phyloP scores from a whole-genome alignment of 2,888 invertebrate species.

The Ochropleura leucogaster region DNA sequence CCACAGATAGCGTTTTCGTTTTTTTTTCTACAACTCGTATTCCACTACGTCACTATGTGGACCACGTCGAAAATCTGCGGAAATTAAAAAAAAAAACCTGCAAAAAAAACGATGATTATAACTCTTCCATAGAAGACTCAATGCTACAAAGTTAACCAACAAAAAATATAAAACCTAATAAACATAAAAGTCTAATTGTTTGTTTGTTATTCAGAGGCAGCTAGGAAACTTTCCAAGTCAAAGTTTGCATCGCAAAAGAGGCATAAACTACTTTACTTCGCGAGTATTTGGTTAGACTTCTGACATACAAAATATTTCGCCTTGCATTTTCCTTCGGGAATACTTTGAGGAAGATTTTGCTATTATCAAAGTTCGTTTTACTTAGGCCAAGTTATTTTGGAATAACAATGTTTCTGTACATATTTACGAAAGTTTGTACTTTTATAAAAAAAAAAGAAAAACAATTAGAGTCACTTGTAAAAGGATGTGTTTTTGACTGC shows the following conservation, averaged over 20 bases:
- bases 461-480: neutral
- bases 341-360: slow-evolving; percentile 32
- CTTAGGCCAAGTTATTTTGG: slow-evolving; percentile 11
- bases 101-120: neutral
- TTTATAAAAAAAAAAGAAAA: neutral
- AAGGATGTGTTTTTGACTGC: neutral
- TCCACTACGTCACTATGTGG: no score
- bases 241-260: slow-evolving; percentile 44
- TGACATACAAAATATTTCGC: slow-evolving; percentile 38
- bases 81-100: neutral
- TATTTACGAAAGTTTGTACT: neutral
- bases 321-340: slow-evolving; percentile 31
- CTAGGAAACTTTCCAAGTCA: slow-evolving; percentile 41
- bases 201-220: slow-evolving; percentile 40
- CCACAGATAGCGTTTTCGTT: neutral
- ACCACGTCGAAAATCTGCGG: neutral
- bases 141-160: neutral
- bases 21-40: no score
- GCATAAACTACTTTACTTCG: slow-evolving; percentile 52
- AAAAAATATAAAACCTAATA: slow-evolving; percentile 44
- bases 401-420: neutral
- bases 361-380: slow-evolving; percentile 28
- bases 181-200: slow-evolving; percentile 46
- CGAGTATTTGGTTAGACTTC: slow-evolving; percentile 49
- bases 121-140: neutral